Conservation (phyloP, 2,888 invertebrate genomes). For the Megastigmus dorsalis region DNA sequence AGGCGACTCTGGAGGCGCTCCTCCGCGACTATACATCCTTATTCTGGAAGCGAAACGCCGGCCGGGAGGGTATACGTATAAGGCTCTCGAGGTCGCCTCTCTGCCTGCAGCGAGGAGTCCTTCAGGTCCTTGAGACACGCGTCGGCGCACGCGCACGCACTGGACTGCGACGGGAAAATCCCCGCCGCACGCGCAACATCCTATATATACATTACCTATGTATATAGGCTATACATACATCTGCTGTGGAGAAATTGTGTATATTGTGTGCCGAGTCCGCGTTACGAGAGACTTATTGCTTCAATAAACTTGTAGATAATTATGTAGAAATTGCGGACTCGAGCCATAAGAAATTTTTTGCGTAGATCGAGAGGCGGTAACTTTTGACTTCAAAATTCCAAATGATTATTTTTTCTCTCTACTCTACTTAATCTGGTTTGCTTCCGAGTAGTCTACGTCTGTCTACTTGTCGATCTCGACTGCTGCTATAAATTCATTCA, state of each 20-base stretch:
- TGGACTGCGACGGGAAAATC: conserved; percentile 2
- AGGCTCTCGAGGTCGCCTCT: no score
- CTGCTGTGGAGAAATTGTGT: neutral
- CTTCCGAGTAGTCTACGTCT: no score
- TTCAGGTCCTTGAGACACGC: neutral
- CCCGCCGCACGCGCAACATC: neutral
- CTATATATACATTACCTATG: neutral
- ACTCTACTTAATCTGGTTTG: neutral
- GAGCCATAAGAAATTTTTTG: neutral
- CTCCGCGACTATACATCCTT: no score
- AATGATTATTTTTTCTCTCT: conserved; percentile 1
- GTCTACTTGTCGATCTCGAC: no score
- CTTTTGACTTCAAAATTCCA: conserved; percentile 2
- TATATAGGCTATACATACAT: neutral
- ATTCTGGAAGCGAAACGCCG: no score
- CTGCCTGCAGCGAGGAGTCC: no score
- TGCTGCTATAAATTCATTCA: no score
- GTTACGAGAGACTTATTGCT: conserved; percentile 14
- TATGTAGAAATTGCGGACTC: conserved; percentile 1
- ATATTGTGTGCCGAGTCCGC: neutral
- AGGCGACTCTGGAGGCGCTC: no score
- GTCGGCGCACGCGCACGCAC: no score
- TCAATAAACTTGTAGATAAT: conserved; percentile 17
- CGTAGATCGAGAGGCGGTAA: neutral
- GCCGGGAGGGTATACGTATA: no score